These are phyloP conservation scores for Pseudonaja textilis DNA, from an alignment of 2,113 vertebrate species.

Conservation along the genomic window DNA sequence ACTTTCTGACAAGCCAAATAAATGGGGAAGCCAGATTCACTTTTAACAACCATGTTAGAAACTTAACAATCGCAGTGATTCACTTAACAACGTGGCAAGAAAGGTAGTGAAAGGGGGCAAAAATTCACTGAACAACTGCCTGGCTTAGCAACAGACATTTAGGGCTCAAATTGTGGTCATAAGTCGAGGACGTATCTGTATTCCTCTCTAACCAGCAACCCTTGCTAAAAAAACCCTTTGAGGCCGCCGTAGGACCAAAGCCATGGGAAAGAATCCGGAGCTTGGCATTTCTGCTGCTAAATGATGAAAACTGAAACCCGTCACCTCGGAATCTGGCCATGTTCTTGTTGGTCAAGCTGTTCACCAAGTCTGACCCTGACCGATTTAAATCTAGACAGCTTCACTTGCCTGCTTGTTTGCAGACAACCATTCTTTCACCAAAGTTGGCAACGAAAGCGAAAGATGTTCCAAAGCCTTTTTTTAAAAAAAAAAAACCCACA, in stretches of 20 bases:
- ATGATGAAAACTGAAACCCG: constrained; percentile 19
- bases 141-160: neutral
- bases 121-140: too few species aligned
- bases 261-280: constrained; percentile 46
- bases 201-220: neutral
- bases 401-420: neutral
- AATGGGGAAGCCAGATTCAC: neutral
- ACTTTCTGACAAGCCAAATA: too few species aligned
- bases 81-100: neutral
- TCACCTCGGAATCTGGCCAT: neutral
- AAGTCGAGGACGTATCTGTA: neutral
- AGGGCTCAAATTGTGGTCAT: too few species aligned
- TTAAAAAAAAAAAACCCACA: neutral
- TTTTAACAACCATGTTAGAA: neutral
- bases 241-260: constrained; percentile 32
- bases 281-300: neutral
- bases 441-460: neutral
- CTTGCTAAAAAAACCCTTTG: constrained; percentile 18
- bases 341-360: neutral
- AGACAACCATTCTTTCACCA: neutral
- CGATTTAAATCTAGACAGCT: constrained; percentile 8
- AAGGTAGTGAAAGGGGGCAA: neutral
- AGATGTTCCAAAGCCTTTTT: neutral
- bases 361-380: neutral
- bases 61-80: neutral